These are phyloP conservation scores for Aramus guarauna DNA, from an alignment of 2,113 vertebrate species.

Conservation along the genomic window DNA sequence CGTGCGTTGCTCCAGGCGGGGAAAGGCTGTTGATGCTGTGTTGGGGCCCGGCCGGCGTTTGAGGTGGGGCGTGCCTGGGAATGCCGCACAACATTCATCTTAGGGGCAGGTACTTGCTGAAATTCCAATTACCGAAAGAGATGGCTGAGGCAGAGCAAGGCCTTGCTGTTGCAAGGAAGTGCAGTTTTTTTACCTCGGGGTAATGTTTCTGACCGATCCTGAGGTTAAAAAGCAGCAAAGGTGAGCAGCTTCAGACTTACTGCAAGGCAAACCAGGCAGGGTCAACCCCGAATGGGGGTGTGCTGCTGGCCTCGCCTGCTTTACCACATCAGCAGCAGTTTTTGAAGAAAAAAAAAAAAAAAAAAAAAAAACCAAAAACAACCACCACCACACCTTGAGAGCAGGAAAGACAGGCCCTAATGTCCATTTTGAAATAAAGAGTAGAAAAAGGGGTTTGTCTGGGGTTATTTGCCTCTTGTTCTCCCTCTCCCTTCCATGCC, in stretches of 20 bases:
- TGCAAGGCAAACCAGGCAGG: background rate
- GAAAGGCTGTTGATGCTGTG: slow-evolving; percentile 14
- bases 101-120: slow-evolving; percentile 60
- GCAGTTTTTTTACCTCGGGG: background rate
- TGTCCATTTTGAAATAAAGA: background rate
- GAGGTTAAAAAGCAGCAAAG: background rate
- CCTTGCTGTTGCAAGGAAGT: background rate
- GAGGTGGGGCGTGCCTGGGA: slow-evolving; percentile 50
- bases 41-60: background rate
- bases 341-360: background rate
- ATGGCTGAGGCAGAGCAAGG: background rate
- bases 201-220: background rate
- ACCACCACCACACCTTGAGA: background rate
- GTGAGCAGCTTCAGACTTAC: background rate
- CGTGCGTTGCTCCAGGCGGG: background rate
- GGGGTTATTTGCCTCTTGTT: background rate
- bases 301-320: background rate
- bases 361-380: too few species aligned
- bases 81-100: slow-evolving; percentile 37
- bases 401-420: background rate
- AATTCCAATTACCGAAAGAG: slow-evolving; percentile 7
- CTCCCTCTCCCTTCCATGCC: background rate
- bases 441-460: background rate
- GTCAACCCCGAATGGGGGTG: background rate
- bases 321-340: background rate